Evolutionary conservation across 2,888 invertebrate genomes (phyloP), one percentile per base, ranked within the genome.

Genomic region (Aleiodes leptofemur): DNA sequence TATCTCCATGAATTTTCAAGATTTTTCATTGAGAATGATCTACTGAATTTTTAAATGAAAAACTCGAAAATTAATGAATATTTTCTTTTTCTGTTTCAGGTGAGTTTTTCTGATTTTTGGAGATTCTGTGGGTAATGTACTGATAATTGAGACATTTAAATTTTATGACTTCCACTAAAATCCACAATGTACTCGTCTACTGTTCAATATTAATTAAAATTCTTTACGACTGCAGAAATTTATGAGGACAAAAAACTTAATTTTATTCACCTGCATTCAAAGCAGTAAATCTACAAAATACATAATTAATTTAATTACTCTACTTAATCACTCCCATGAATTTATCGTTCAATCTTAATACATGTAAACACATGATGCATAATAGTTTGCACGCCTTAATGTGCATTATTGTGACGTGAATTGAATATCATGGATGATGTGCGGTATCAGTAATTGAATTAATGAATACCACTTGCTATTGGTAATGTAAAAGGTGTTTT

Each of bases 81-180:
- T 31, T 59, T 14, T 5, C 16, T 61, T 61, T 57, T 57, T 57
- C 29, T 57, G 59, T 61, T 61, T 61, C 16, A 61, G 61, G 61
- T 61, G 43, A 61, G 61, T 61, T n/a, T 43, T 38, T 61, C n/a
- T 14, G 16, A 7, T 64, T 14, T 43, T 16, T 43, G 64, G 16
- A 14, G 64, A 7, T n/a, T 38, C 34, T 14, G 14, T 43, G 64
- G 64, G 64, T 64, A 64, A 64, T 14, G 64, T 64, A 64, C 31
- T n/a, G 8, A 16, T 11, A 16, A 51, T n/a, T n/a, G 14, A 55
- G 1, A 13, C 14, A 14, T 1, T 38, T 38, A 7, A 38, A 5
- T 38, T 38, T 38, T 7, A 7, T 38, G 38, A 23, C 23, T 8
- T 38, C 3, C 38, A 38, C 38, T 38, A 38, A 38, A 38, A 5